Conservation (phyloP, 1,140 invertebrate genomes). For the Anoplophora glabripennis region DNA sequence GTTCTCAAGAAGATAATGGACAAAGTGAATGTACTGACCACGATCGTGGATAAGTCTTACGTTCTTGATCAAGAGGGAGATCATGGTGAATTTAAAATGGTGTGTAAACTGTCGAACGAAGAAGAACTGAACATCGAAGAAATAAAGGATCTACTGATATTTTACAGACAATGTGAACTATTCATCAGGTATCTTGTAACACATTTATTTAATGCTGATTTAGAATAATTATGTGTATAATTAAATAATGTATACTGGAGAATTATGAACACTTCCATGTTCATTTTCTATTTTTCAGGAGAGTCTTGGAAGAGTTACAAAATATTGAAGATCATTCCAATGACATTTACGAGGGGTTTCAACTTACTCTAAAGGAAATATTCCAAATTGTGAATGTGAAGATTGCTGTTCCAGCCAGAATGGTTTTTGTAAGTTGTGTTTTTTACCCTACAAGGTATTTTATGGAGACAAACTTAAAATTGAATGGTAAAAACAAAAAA, state of each 20-base stretch:
- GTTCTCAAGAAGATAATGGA: conserved; percentile 58
- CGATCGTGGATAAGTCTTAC: conserved; percentile 53
- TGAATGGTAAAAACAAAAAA: no score
- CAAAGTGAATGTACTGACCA: conserved; percentile 60
- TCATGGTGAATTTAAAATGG: conserved; percentile 34
- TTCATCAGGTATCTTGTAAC: conserved; percentile 50
- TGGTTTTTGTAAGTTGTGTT: conserved; percentile 63
- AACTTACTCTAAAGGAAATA: conserved; percentile 53
- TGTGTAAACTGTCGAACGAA: conserved; percentile 14
- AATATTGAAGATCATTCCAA: conserved; percentile 51
- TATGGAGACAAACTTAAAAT: no score
- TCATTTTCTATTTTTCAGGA: conserved; percentile 52
- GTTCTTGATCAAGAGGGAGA: conserved; percentile 19
- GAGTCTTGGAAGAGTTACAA: conserved; percentile 56
- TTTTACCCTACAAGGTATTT: no score
- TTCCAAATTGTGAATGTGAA: conserved; percentile 59
- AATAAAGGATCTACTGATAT: conserved; percentile 55
- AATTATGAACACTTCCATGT: not conserved
- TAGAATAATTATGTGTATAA: not conserved
- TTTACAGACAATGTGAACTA: conserved; percentile 62
- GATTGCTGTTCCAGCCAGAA: conserved; percentile 59
- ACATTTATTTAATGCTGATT: not conserved
- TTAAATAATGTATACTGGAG: not conserved
- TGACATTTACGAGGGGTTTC: conserved; percentile 48
- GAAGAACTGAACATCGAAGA: conserved; percentile 49